Evolutionary conservation across 2,113 vertebrate genomes (phyloP), one percentile per base, ranked within the genome.

Genomic region (Chitala chitala): DNA sequence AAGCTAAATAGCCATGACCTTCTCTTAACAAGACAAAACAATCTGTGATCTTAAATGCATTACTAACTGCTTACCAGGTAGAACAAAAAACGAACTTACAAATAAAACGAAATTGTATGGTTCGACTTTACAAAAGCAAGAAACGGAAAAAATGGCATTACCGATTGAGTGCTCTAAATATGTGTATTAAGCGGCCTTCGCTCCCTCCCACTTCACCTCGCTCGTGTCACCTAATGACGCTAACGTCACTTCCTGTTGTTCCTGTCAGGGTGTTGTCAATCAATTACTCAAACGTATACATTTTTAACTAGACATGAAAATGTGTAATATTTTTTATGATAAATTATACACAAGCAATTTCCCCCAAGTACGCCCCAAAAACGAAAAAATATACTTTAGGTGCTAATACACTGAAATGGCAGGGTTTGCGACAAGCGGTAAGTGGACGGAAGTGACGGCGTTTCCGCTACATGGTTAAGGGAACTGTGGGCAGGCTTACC

Each of bases 161-260:
- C 69, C 87, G 88, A 85, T 88, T 86, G 86, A 81, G 81, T 72
- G 75, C 78, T 82, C 70, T 58, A 54, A 59, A 76, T 78, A 79
- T 76, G 71, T 77, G 81, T 75, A 31, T 66, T 38, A 69, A 65
- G 74, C 83, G 87, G 85, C 86, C 86, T 84, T 79, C 69, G 80
- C 78, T 82, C 75, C 86, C 88, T 84, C 87, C 88, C 85, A 82
- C 86, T 82, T 44, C 46, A 69, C 31, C 59, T 63, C 26, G 33
- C 26, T 63, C 31, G 76, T 72, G 76, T 76, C 38, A 48, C 12
- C 65, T n/a, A 29, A 75, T 80, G 74, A 77, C 56, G 42, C 75
- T 73, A 75, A 48, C 38, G 69, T 29, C 56, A 89, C 88, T 90
- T 90, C 90, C 89, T 86, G 78, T 51, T 46, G 38, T 13, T 26